These are phyloP conservation scores for Anableps anableps DNA, from an alignment of 2,797 vertebrate genomes.

Conservation along the genomic window DNA sequence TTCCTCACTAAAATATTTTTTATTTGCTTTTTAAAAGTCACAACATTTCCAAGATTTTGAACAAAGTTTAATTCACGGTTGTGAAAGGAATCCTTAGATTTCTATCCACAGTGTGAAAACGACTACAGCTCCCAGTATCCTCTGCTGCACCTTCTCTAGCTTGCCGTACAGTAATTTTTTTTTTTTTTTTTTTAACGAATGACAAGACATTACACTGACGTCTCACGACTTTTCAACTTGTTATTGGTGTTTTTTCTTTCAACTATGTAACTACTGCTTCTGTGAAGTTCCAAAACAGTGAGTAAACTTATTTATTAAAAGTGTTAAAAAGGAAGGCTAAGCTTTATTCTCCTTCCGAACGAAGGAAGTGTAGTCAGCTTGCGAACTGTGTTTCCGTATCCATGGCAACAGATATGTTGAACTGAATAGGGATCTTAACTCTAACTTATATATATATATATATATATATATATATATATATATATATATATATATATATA, in stretches of 20 bases:
- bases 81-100: neutral
- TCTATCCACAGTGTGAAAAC: neutral
- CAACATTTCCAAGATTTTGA: neutral
- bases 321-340: fast-evolving
- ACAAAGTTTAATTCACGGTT: neutral
- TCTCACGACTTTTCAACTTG: neutral
- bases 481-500: too few species aligned
- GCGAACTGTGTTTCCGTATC: slow-evolving; percentile 63
- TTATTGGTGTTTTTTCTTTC: neutral
- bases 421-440: neutral
- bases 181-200: neutral
- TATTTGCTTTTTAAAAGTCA: neutral
- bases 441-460: too few species aligned
- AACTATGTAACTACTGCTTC: neutral
- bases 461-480: too few species aligned
- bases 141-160: neutral
- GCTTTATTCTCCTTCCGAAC: fast-evolving
- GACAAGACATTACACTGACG: neutral
- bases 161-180: neutral
- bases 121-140: slow-evolving; percentile 55
- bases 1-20: neutral
- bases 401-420: slow-evolving; percentile 59
- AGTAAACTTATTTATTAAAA: neutral
- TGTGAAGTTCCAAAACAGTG: slow-evolving; percentile 3
- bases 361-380: neutral